Percentiles rank a stretch among this genome's conserved stretches.
Evolutionary conservation across 2,888 invertebrate genomes (phyloP).

Genomic region (Sthenelais limicola): DNA sequence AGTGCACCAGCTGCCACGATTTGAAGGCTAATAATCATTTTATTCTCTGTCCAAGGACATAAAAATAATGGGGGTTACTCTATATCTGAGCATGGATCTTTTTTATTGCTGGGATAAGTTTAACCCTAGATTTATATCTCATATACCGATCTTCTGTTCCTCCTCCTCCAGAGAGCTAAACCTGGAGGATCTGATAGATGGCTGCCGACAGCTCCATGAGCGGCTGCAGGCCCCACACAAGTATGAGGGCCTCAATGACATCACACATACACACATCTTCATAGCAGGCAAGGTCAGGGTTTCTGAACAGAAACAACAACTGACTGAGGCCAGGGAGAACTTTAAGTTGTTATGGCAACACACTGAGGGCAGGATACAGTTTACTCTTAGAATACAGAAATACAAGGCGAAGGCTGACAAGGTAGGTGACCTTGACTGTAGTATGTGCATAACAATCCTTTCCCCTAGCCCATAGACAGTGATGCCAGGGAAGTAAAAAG

Average conservation of each 20-base stretch:
- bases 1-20: neutral
- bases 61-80: too few relatives aligned
- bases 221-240: slow-evolving; percentile 32
- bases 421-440: too few relatives aligned
- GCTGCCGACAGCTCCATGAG: slow-evolving; percentile 32
- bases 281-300: slow-evolving; percentile 35
- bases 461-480: too few relatives aligned
- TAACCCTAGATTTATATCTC: too few relatives aligned
- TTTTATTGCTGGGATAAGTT: too few relatives aligned
- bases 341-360: slow-evolving; percentile 44
- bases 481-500: too few relatives aligned
- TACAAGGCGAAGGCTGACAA: slow-evolving; percentile 47
- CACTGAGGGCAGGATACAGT: slow-evolving; percentile 39
- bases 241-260: slow-evolving; percentile 7
- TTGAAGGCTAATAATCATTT: neutral
- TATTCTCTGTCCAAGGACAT: too few relatives aligned
- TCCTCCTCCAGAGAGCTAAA: slow-evolving; percentile 53
- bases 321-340: slow-evolving; percentile 34
- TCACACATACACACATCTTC: slow-evolving; percentile 38
- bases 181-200: slow-evolving; percentile 50
- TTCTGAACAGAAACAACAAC: slow-evolving; percentile 20
- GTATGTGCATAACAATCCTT: too few relatives aligned
- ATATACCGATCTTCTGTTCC: too few relatives aligned
- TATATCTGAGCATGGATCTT: too few relatives aligned
- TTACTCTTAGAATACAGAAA: slow-evolving; percentile 36